Base-by-base conservation (phyloP, 2,797 vertebrate genomes). In the Falco cherrug region DNA sequence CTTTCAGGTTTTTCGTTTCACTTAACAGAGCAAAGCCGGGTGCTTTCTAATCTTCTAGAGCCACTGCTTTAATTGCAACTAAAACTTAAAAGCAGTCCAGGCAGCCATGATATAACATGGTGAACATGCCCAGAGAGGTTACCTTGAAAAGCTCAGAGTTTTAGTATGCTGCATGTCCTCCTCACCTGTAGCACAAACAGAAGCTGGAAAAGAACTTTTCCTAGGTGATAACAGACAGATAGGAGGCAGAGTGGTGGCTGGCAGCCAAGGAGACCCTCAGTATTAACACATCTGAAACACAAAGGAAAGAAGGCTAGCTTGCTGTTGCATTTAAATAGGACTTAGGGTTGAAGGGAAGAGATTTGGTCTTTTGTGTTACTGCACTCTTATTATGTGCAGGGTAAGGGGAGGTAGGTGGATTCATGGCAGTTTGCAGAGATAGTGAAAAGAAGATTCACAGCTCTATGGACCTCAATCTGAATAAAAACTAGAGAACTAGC, bases 11-110 rank as follows among this genome's bases (percentile, higher is more conserved):
- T 91, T 94, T 82, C 35, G 1, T 93, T 95, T 93, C 84, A 78
- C 45, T 77, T 59, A 82, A 78, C 31, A 65, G 43, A 86, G 56
- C 87, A 83, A 91, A 94, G 35, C 81, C 61, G 59, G 16, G 10
- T 11, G 6, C 33, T 76, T 47, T 94, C 90, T 93, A 80, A 80
- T 90, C 76, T 94, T 84, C 50, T 56, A 84, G 59, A 75, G 43
- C 61, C 89, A 37, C 60, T 89, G 70, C 78, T 85, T 94, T 95
- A 96, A 93, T 94, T 96, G 78, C 67, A 95, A 84, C 28, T 89
- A 82, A 91, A 94, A 63, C 47, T 81, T 95, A 60, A 96, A 95
- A 94, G 87, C 65, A 28, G 20, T 39, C 59, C 77, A 84, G 39
- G 81, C 80, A 94, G 25, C 77, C 80, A 64, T 78, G 73, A 81